Conservation (phyloP, 1,140 invertebrate genomes). For the Lepeophtheirus salmonis region DNA sequence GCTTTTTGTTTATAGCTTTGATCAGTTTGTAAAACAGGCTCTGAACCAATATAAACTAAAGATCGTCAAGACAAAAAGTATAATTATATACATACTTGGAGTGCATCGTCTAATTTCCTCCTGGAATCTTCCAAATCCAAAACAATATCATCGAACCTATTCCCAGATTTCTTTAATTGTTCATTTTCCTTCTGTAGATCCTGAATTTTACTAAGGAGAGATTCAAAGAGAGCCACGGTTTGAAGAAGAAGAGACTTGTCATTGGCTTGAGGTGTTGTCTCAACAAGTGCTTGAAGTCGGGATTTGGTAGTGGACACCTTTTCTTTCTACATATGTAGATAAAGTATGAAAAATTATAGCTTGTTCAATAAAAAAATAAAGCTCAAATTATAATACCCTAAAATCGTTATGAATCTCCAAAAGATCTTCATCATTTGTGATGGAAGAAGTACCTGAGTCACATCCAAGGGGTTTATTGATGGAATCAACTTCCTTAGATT, state of each 20-base stretch:
- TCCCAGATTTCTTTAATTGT: not conserved
- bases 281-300: not conserved
- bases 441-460: slow-evolving; percentile 5
- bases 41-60: no score
- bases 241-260: slow-evolving; percentile 14
- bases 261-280: not conserved
- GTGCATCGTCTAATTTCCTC: not conserved
- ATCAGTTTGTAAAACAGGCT: no score
- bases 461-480: not conserved
- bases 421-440: slow-evolving; percentile 10
- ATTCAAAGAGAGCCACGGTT: slow-evolving; percentile 14
- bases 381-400: slow-evolving; percentile 1
- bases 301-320: slow-evolving; percentile 6
- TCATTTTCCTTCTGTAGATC: slow-evolving; percentile 12
- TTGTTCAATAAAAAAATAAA: not conserved
- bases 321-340: not conserved
- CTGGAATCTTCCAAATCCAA: slow-evolving; percentile 6
- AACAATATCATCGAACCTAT: not conserved
- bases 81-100: slow-evolving; percentile 6
- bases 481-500: not conserved
- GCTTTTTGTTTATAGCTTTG: no score
- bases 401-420: slow-evolving; percentile 9
- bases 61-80: no score
- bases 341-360: not conserved
- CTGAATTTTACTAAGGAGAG: slow-evolving; percentile 9